Evolutionary conservation across 2,888 invertebrate genomes (phyloP), one percentile per base, ranked within the genome.

Genomic region (Andrena bicolor): DNA sequence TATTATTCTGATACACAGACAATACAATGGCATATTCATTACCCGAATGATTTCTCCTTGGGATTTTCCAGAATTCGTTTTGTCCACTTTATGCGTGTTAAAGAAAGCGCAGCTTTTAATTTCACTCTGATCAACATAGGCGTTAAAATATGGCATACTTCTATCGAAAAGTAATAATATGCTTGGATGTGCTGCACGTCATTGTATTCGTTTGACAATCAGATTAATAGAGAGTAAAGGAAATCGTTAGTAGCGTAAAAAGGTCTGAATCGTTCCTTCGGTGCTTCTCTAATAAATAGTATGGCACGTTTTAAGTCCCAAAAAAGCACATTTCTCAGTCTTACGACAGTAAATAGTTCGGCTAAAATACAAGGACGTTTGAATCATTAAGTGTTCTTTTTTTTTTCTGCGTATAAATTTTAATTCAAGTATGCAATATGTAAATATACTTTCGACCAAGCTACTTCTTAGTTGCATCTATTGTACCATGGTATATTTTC

Each of bases 321-420:
- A 83, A 88, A 88, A 83, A 89, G 82, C 82, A 86, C 88, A 84
- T 82, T 79, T 88, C 73, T 89, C 88, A 89, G 86, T 89, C 89
- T 89, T 89, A 75, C 82, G 76, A 86, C 82, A 70, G 75, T 70
- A 60, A 86, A 74, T 83, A 70, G 75, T 80, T 84, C 61, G 69
- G 64, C 61, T 80, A 85, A 71, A 77, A 35, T 83, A 80, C 58
- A 30, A 79, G 63, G 63, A 85, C 56, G 73, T 75, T 80, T 65
- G 28, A 64, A 63, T 71, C 60, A 58, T 80, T 60, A 64, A 60
- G 48, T 82, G 71, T 32, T 64, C 32, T 28, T 23, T 23, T 74
- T 10, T 48, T 64, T 41, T 28, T 74, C 2, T 48, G 51, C 41
- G 56, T 35, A 26, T 51, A 71, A 61, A 16, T 60, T 82, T 41